Percentiles rank a stretch among this genome's conserved stretches.
Conservation (phyloP, 23 tunicate genomes). For the Trididemnum clinides region DNA sequence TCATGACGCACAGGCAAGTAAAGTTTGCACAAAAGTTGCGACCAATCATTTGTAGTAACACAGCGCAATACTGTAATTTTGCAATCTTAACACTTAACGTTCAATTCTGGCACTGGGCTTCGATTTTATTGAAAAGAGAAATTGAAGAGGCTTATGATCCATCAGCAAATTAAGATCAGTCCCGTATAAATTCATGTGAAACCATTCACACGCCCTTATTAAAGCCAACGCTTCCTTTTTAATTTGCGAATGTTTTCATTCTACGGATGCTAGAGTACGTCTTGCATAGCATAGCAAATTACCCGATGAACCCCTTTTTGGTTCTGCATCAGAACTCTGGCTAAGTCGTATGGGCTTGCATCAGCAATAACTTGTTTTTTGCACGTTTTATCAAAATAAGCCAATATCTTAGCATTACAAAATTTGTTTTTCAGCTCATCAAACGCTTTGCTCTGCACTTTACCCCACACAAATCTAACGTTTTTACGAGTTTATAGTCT, state of each 20-base stretch:
- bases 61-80: too few relatives aligned
- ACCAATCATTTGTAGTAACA: too few relatives aligned
- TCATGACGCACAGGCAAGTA: background rate
- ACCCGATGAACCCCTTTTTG: background rate
- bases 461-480: background rate
- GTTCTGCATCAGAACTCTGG: background rate
- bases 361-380: constrained; percentile 11
- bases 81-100: constrained; percentile 6
- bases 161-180: background rate
- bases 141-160: background rate
- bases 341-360: constrained; percentile 1
- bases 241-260: background rate
- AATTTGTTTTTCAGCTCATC: too few relatives aligned
- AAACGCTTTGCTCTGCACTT: too few relatives aligned
- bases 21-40: too few relatives aligned
- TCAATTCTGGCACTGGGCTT: constrained; percentile 17
- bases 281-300: constrained; percentile 1
- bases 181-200: constrained; percentile 3
- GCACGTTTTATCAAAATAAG: too few relatives aligned
- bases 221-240: constrained; percentile 12
- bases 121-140: background rate
- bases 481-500: background rate
- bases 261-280: background rate
- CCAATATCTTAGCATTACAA: background rate
- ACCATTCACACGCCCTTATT: constrained; percentile 12